phyloP scores from a whole-genome alignment of 2,888 invertebrate species.

The Dicranocentrus wangi region DNA sequence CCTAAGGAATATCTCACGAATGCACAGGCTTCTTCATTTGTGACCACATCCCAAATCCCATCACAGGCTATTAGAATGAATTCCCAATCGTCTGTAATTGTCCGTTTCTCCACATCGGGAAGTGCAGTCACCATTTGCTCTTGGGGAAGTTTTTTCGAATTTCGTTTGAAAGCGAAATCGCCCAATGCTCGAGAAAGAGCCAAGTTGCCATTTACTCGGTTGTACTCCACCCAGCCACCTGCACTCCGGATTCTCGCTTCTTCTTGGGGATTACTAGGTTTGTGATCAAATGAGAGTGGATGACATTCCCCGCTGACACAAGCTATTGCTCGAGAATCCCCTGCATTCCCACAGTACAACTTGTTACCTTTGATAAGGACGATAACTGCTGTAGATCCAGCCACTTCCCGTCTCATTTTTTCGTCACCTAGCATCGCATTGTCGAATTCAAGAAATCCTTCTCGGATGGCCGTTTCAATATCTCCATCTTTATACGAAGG shows the following conservation, averaged over 20 bases:
- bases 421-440: constrained; percentile 93
- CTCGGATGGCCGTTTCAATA: constrained; percentile 84
- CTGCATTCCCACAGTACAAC: constrained; percentile 94
- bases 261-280: constrained; percentile 92
- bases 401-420: constrained; percentile 90
- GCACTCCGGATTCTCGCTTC: constrained; percentile 90
- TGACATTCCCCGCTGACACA: constrained; percentile 87
- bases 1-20: constrained; percentile 90
- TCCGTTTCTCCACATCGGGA: constrained; percentile 90
- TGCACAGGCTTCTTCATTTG: constrained; percentile 85
- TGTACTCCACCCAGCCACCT: constrained; percentile 97
- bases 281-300: constrained; percentile 92
- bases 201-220: constrained; percentile 96
- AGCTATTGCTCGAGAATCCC: constrained; percentile 95
- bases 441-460: constrained; percentile 89
- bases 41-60: constrained; percentile 93
- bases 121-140: constrained; percentile 99
- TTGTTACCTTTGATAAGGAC: constrained; percentile 88
- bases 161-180: constrained; percentile 96
- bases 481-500: constrained; percentile 88
- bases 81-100: constrained; percentile 91
- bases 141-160: constrained; percentile 87
- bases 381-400: constrained; percentile 94
- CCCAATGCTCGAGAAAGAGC: constrained; percentile 94
- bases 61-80: constrained; percentile 98